Conservation (phyloP, 2,797 vertebrate species). For the Podargus strigoides region DNA sequence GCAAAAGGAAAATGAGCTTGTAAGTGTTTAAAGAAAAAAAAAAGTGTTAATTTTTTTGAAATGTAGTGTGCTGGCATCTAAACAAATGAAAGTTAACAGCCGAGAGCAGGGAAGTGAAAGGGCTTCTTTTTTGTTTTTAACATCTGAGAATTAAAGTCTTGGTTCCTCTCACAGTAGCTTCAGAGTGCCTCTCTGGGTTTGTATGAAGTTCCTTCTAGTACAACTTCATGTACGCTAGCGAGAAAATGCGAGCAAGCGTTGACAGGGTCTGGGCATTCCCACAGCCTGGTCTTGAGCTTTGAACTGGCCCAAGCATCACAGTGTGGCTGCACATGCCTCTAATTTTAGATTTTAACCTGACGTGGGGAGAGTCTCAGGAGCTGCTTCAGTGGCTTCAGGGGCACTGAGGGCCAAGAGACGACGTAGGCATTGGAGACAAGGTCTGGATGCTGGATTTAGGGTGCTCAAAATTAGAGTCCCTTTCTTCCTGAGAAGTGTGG, state of each 20-base stretch:
- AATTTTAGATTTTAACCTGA: background rate
- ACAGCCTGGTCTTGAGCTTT: background rate
- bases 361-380: background rate
- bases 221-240: background rate
- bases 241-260: rapidly evolving
- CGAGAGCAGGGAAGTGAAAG: background rate
- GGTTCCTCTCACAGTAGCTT: background rate
- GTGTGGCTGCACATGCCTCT: background rate
- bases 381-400: background rate
- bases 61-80: conserved; percentile 19
- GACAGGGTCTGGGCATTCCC: background rate
- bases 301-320: background rate
- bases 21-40: conserved; percentile 56
- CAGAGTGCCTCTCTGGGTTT: background rate
- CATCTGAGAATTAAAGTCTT: background rate
- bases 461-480: background rate
- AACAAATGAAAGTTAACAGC: conserved; percentile 41
- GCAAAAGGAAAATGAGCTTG: conserved; percentile 54
- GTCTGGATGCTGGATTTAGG: background rate
- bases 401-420: background rate
- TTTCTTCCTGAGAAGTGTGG: background rate
- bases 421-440: background rate
- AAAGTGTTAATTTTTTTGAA: conserved; percentile 60
- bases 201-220: background rate
- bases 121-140: background rate